Evolutionary conservation across 2,888 invertebrate species (phyloP), one percentile per base, ranked within the genome.

Genomic region (Epinotia nisella): DNA sequence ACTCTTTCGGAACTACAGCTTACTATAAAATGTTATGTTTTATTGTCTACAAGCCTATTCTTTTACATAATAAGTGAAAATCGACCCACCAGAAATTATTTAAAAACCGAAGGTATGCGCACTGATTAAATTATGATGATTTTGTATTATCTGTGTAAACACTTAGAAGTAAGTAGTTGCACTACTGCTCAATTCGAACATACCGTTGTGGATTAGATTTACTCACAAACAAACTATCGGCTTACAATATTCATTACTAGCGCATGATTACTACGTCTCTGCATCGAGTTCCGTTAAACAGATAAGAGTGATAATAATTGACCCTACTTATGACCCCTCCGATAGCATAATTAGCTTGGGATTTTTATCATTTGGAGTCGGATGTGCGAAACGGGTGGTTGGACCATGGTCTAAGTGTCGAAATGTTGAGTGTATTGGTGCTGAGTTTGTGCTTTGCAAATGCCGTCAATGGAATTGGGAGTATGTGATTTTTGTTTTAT

Each of bases 271-370:
- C 78, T 79, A 76, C 79, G 78, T 81, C 81, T 85, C 70, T 81
- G 82, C 73, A 75, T 73, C 70, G 58, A 76, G 78, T 78, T 79
- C 82, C 77, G 79, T 84, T 82, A 77, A 79, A 62, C 76, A 78
- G 87, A 89, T 91, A 91, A 89, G 84, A 83, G 76, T 75, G 90
- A 90, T 91, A 91, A 89, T 84, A 85, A 78, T 81, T 87, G 90
- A 91, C 90, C 92, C 86, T 82, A 75, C 83, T 77, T 81, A 78
- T 80, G 87, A 89, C 86, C 89, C 83, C 72, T 51, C 71, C 75
- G 88, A 89, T 90, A 89, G 81, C 74, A 76, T 78, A 78, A 73
- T 73, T 73, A 68, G 78, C 80, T 80, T 77, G 77, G 81, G 82
- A 81, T 82, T 86, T 82, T 81, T 80, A 83, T 90, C 90, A 92